These are phyloP conservation scores for Antigone vipio DNA, from an alignment of 2,113 vertebrate species.

Conservation along the genomic window DNA sequence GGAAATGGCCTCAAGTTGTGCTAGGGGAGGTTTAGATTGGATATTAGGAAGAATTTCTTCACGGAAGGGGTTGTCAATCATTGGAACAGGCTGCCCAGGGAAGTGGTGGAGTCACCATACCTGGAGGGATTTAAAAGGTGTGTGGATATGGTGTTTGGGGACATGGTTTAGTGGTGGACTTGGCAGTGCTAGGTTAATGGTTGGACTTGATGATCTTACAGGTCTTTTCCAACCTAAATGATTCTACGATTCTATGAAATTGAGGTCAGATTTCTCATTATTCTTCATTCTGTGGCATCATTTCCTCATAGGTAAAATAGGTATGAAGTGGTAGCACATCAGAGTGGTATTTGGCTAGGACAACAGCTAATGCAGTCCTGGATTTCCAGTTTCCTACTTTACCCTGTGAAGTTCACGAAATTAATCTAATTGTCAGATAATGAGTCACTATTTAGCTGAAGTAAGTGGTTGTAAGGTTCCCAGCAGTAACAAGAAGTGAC, in stretches of 20 bases:
- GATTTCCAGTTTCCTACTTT: background rate
- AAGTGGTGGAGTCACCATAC: too few relatives aligned
- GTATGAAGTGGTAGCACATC: background rate
- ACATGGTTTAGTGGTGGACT: too few relatives aligned
- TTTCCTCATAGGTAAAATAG: background rate
- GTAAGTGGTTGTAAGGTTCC: background rate
- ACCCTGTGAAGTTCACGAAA: background rate
- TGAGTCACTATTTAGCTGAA: background rate
- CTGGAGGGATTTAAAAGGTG: too few relatives aligned
- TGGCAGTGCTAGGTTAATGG: too few relatives aligned
- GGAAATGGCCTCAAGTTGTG: too few relatives aligned
- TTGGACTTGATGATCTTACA: too few relatives aligned
- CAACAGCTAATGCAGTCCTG: background rate
- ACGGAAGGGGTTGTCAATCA: too few relatives aligned
- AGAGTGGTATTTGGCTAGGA: background rate
- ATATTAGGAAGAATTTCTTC: too few relatives aligned
- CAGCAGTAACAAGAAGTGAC: background rate
- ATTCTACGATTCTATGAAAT: background rate
- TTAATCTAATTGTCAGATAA: background rate
- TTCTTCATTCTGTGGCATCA: background rate
- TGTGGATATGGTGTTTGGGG: too few relatives aligned
- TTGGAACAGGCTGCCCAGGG: too few relatives aligned
- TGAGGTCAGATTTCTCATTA: background rate
- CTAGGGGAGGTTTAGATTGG: too few relatives aligned
- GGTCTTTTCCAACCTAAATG: too few relatives aligned